Conservation (phyloP, 1,140 invertebrate species). For the Pteromalus puparum region DNA sequence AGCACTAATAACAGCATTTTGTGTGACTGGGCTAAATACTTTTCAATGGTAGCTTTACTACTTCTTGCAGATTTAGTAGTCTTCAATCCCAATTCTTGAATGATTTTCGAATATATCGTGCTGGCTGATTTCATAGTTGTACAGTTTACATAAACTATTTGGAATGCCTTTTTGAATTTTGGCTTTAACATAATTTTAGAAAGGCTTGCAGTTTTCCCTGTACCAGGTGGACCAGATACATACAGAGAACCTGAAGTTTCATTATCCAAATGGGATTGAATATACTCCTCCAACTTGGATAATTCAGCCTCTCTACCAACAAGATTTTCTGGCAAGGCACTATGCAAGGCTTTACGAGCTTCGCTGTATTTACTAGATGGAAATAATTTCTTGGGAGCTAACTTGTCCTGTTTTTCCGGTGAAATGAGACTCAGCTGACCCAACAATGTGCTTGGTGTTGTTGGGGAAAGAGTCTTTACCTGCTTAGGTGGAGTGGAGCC, state of each 20-base stretch:
- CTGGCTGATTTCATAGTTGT: conserved; percentile 85
- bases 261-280: conserved; percentile 80
- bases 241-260: conserved; percentile 89
- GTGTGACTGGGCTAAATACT: conserved; percentile 79
- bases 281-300: conserved; percentile 81
- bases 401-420: conserved; percentile 49
- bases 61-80: conserved; percentile 76
- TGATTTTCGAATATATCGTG: conserved; percentile 84
- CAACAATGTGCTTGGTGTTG: conserved; percentile 62
- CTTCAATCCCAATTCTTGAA: conserved; percentile 79
- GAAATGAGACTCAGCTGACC: conserved; percentile 58
- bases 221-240: conserved; percentile 96
- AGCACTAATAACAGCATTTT: conserved; percentile 89
- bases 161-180: conserved; percentile 78
- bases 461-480: conserved; percentile 55
- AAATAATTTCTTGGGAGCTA: conserved; percentile 63
- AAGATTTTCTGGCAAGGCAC: conserved; percentile 80
- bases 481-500: conserved; percentile 63
- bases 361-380: conserved; percentile 73
- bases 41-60: conserved; percentile 80
- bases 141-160: conserved; percentile 87
- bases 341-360: conserved; percentile 82
- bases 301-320: conserved; percentile 89
- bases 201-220: conserved; percentile 95
- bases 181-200: conserved; percentile 81